Conservation (phyloP, 1,140 invertebrate genomes). For the Zaprionus vittiger region DNA sequence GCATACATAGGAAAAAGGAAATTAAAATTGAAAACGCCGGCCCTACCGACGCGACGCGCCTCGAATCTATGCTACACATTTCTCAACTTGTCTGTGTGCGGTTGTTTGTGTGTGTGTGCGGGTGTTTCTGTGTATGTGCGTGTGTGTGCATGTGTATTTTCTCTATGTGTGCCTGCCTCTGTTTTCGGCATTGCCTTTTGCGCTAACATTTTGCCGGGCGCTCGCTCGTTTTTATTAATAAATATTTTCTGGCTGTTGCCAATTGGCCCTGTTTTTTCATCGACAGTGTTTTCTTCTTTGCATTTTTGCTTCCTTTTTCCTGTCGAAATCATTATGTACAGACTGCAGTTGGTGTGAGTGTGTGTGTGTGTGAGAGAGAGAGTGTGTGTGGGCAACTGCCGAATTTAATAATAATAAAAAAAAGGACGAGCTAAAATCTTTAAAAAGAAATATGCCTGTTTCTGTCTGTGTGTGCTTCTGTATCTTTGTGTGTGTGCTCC, state of each 20-base stretch:
- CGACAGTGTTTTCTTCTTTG: conserved; percentile 48
- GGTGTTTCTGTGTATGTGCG: background rate
- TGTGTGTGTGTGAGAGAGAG: background rate
- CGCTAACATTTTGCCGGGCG: conserved; percentile 63
- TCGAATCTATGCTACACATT: conserved; percentile 74
- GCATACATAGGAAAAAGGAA: conserved; percentile 83
- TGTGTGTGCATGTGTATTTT: conserved; percentile 31
- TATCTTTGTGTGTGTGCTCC: conserved; percentile 15
- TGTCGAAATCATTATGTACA: conserved; percentile 39
- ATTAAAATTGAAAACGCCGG: conserved; percentile 83
- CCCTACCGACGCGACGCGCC: conserved; percentile 52
- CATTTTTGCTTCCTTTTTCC: conserved; percentile 62
- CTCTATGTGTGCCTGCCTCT: conserved; percentile 26
- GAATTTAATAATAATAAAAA: conserved; percentile 55
- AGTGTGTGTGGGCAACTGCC: conserved; percentile 24
- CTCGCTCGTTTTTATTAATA: conserved; percentile 79
- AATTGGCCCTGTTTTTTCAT: conserved; percentile 66
- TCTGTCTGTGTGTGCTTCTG: conserved; percentile 8
- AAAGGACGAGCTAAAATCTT: conserved; percentile 27
- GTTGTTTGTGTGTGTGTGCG: conserved; percentile 34
- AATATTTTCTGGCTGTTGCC: conserved; percentile 77
- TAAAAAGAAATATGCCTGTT: conserved; percentile 19
- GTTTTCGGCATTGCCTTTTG: conserved; percentile 34
- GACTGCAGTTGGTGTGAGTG: background rate
- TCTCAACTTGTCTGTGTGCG: conserved; percentile 29